Evolutionary conservation across 2,797 vertebrate genomes (phyloP), one percentile per base, ranked within the genome.

Genomic region (Poecile montanus): DNA sequence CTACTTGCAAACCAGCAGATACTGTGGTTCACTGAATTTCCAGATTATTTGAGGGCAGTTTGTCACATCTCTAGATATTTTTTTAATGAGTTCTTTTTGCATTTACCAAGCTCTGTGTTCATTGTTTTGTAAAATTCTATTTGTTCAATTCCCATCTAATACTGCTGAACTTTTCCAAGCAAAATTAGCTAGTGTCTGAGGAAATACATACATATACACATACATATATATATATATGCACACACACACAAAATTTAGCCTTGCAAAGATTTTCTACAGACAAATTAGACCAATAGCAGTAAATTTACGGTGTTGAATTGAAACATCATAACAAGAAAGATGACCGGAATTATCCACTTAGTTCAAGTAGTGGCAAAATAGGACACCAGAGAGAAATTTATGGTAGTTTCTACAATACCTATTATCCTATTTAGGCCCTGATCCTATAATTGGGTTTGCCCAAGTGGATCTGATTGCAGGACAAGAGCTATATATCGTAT

Each of bases 361-460:
- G 94, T 97, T 97, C 95, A 96, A 94, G 94, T 96, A 96, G 94
- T 93, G 83, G 85, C 85, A 97, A 97, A 96, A 96, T 91, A 94
- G 96, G 95, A 91, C 91, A 96, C 95, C 91, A 96, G 96, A 96
- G 92, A 97, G 92, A 97, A 97, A 97, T 96, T 93, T 95, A 95
- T 96, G 79, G 95, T 94, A 95, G 95, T 96, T 96, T 97, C 95
- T 96, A 91, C 94, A 93, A 96, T 96, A 95, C 95, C 94, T 94
- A 93, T 92, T 97, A 96, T 96, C 94, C 89, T 92, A 94, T 94
- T 96, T 96, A 96, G 92, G 80, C 80, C 74, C 91, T 96, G 95
- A 96, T 97, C 94, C 95, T 95, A 95, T 97, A 96, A 96, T 96
- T 96, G 94, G 95, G 93, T 97, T 96, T 96, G 94, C 91, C 95